A percentile compares a stretch with the other conserved stretches of the same genome.
phyloP scores from a whole-genome alignment of 2,888 invertebrate genomes.

The Morpho achilles region DNA sequence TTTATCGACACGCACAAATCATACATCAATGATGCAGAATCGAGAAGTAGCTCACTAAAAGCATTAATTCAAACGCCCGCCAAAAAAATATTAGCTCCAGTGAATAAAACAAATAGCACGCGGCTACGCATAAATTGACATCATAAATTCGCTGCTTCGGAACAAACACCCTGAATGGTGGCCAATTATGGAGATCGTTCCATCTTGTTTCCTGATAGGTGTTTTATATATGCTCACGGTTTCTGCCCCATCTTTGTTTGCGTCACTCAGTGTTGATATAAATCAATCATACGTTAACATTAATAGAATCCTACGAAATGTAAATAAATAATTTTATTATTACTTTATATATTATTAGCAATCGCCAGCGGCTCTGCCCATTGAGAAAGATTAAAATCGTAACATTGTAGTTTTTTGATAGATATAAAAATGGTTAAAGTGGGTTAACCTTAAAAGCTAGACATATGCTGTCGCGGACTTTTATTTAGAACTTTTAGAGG shows the following conservation, averaged over 20 bases:
- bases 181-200: constrained; percentile 40
- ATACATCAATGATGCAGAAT: constrained; percentile 8
- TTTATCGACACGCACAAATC: constrained; percentile 2
- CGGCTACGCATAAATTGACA: constrained; percentile 40
- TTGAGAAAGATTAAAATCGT: too few relatives aligned
- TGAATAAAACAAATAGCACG: constrained; percentile 33
- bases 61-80: constrained; percentile 25
- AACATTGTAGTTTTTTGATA: too few relatives aligned
- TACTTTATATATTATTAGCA: too few relatives aligned
- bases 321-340: too few relatives aligned
- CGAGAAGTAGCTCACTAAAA: constrained; percentile 17
- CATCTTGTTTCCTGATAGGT: constrained; percentile 35
- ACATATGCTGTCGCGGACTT: too few relatives aligned
- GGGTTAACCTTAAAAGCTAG: too few relatives aligned
- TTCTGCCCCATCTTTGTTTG: constrained; percentile 10
- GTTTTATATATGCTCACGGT: constrained; percentile 26
- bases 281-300: not conserved
- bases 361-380: too few relatives aligned
- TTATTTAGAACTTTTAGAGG: too few relatives aligned
- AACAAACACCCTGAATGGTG: constrained; percentile 39
- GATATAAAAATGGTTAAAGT: too few relatives aligned
- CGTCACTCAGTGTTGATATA: not conserved
- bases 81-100: constrained; percentile 30
- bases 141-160: constrained; percentile 37
- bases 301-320: too few relatives aligned